Evolutionary conservation across 2,113 vertebrate species (phyloP).

Genomic region (Willisornis vidua): DNA sequence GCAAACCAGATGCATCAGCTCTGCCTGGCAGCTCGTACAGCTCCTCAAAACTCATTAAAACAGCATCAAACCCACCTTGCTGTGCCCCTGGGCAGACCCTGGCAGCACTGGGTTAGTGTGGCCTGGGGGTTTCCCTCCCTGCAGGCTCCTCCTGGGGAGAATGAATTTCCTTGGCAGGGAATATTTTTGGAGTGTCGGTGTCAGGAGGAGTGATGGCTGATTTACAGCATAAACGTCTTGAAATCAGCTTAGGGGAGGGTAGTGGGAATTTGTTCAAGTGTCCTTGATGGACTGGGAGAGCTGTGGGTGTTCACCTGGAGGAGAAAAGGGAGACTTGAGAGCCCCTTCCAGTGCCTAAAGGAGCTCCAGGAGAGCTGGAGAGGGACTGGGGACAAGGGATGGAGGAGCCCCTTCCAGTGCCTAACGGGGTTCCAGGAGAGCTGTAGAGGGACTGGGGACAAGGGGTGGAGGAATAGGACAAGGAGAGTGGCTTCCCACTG

Average conservation of each 20-base stretch:
- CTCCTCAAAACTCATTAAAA: neutral
- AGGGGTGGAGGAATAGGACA: neutral
- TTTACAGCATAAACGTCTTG: neutral
- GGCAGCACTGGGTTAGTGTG: rapidly evolving
- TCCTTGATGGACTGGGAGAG: neutral
- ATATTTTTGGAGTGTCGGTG: neutral
- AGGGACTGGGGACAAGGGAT: neutral
- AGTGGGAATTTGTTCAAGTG: neutral
- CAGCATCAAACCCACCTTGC: neutral
- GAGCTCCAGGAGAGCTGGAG: neutral
- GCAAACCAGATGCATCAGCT: neutral
- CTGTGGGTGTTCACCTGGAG: neutral
- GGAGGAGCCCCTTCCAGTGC: neutral
- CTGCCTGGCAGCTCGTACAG: neutral
- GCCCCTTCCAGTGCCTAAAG: neutral
- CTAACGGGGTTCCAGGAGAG: neutral
- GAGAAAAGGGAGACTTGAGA: neutral
- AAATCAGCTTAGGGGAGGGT: neutral
- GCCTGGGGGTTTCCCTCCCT: neutral
- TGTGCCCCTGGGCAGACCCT: neutral
- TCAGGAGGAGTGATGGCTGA: neutral
- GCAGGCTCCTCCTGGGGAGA: neutral
- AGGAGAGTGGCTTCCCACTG: neutral
- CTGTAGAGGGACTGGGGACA: neutral
- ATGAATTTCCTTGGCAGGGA: neutral